These are phyloP conservation scores for Lophotis ruficrista DNA, from an alignment of 2,113 vertebrate species.

Conservation along the genomic window DNA sequence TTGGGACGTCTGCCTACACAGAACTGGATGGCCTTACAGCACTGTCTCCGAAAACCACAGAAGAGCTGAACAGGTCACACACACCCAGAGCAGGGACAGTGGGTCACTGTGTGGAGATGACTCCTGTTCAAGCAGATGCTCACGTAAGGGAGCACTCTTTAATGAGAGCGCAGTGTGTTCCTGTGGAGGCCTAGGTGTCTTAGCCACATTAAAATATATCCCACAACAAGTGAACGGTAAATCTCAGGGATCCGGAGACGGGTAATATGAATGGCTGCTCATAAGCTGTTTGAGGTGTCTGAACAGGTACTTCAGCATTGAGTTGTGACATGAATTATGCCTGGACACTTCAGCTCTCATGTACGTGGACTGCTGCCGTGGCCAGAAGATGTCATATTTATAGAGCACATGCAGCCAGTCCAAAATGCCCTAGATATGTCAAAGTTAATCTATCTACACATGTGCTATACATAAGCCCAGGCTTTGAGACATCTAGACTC, in stretches of 20 bases:
- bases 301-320: not conserved
- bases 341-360: not conserved
- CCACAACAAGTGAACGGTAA: not conserved
- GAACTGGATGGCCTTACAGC: not conserved
- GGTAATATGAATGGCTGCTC: not conserved
- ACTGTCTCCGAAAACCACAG: not conserved
- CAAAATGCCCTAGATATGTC: not conserved
- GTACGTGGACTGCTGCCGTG: accelerated
- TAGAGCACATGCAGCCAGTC: not conserved
- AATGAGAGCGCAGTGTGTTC: not conserved
- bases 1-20: not conserved
- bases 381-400: not conserved
- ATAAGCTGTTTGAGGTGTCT: not conserved
- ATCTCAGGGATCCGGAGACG: not conserved
- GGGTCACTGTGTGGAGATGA: not conserved
- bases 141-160: not conserved
- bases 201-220: not conserved
- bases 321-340: not conserved
- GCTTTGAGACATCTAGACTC: not conserved
- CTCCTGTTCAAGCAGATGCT: not conserved
- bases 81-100: not conserved
- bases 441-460: not conserved
- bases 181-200: not conserved
- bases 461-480: not conserved
- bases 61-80: not conserved